These are phyloP conservation scores for Castor canadensis DNA, from an alignment of 2,113 vertebrate genomes.

Conservation along the genomic window DNA sequence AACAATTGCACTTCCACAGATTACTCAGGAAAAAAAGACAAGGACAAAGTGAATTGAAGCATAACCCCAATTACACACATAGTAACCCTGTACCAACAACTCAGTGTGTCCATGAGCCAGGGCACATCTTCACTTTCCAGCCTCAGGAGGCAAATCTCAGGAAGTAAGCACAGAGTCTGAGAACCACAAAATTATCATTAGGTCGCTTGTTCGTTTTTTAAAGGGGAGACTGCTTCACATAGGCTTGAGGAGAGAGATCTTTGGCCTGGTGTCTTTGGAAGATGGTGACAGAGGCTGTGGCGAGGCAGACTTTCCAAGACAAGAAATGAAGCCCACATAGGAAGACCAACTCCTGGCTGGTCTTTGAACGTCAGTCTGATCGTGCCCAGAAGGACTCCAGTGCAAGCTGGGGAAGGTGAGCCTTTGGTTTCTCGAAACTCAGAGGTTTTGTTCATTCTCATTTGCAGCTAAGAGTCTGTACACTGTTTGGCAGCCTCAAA, in stretches of 20 bases:
- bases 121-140: neutral
- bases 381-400: neutral
- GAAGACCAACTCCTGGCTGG: neutral
- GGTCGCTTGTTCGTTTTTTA: constrained; percentile 15
- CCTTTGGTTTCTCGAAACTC: neutral
- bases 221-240: neutral
- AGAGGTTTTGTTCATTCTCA: neutral
- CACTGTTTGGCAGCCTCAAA: constrained; percentile 48
- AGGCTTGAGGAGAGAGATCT: neutral
- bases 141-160: neutral
- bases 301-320: neutral
- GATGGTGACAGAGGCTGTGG: neutral
- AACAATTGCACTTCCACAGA: neutral
- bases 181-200: neutral
- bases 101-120: fast-evolving
- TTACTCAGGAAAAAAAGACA: neutral
- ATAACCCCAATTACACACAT: neutral
- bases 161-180: neutral
- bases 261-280: neutral
- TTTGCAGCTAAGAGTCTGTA: constrained; percentile 12
- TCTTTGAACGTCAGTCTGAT: neutral
- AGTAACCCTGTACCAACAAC: neutral
- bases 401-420: neutral
- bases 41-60: neutral
- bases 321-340: neutral